phyloP scores from a whole-genome alignment of 2,888 invertebrate species.

The Operophtera brumata region DNA sequence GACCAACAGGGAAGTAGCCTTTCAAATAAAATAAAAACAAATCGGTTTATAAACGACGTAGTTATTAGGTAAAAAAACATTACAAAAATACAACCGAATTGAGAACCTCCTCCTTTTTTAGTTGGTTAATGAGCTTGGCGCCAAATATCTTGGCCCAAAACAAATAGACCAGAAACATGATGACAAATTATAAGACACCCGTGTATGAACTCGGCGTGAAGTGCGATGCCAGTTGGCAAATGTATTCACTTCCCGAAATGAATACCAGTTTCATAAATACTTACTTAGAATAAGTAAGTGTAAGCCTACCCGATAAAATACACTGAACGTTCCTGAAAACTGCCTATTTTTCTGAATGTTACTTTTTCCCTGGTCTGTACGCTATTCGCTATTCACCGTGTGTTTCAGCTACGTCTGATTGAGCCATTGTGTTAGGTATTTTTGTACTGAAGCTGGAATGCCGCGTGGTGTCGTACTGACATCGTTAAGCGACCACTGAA shows the following conservation, averaged over 20 bases:
- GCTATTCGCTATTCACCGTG: not conserved
- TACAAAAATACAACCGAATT: too few relatives aligned
- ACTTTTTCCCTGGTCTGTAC: too few relatives aligned
- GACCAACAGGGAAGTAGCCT: too few relatives aligned
- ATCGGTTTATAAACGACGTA: too few relatives aligned
- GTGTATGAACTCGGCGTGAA: slow-evolving; percentile 27
- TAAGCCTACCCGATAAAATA: not conserved
- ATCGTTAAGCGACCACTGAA: slow-evolving; percentile 17
- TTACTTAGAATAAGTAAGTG: not conserved
- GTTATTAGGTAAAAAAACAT: too few relatives aligned
- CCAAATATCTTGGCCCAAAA: slow-evolving; percentile 13
- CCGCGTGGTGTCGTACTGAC: slow-evolving; percentile 15
- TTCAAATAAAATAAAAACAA: too few relatives aligned
- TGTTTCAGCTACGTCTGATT: slow-evolving; percentile 18
- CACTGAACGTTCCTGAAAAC: not conserved
- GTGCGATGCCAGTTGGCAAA: slow-evolving; percentile 31
- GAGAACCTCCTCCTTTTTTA: too few relatives aligned
- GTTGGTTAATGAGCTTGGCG: too few relatives aligned
- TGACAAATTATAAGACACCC: slow-evolving; percentile 27
- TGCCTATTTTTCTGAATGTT: not conserved
- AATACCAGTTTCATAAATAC: slow-evolving; percentile 10
- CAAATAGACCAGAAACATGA: slow-evolving; percentile 16
- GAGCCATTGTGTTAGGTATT: slow-evolving; percentile 9
- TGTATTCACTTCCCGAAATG: slow-evolving; percentile 24
- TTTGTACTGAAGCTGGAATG: slow-evolving; percentile 15